phyloP scores from a whole-genome alignment of 2,797 vertebrate species.

The Hoplostethus mediterraneus region DNA sequence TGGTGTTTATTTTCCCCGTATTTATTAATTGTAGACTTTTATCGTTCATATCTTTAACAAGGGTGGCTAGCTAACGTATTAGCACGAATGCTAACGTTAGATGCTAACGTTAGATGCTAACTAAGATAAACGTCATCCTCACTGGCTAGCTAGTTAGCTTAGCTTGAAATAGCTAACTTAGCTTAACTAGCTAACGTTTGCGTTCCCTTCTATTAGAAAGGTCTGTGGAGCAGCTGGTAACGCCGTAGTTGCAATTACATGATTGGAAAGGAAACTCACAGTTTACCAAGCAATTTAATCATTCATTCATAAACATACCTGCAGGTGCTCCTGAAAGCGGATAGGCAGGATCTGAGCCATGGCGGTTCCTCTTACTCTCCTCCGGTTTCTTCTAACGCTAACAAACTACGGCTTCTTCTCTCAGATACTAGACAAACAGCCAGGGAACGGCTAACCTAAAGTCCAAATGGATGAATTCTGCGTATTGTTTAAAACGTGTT shows the following conservation, averaged over 20 bases:
- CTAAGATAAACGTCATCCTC: constrained; percentile 82
- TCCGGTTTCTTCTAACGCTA: constrained; percentile 81
- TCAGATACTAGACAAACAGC: constrained; percentile 78
- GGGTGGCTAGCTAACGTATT: constrained; percentile 57
- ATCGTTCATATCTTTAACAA: constrained; percentile 8
- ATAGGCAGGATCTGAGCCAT: constrained; percentile 96
- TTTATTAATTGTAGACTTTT: not conserved
- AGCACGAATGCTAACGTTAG: constrained; percentile 58
- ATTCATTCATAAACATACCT: constrained; percentile 84
- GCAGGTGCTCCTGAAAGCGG: constrained; percentile 96
- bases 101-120: constrained; percentile 61
- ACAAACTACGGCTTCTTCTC: constrained; percentile 80
- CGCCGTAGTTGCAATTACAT: too few species aligned
- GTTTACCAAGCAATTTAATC: constrained; percentile 22
- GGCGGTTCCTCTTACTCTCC: constrained; percentile 84
- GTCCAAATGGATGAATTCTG: constrained; percentile 62
- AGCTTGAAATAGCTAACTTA: constrained; percentile 72
- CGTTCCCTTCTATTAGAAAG: constrained; percentile 46
- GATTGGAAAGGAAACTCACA: constrained; percentile 15
- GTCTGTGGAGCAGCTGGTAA: constrained; percentile 1
- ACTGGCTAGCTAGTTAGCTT: constrained; percentile 77
- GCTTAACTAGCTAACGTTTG: constrained; percentile 54
- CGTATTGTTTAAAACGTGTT: constrained; percentile 67
- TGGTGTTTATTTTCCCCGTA: rapidly evolving
- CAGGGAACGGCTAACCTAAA: constrained; percentile 71